Conservation (phyloP, 2,113 vertebrate genomes). For the Brienomyrus longianalis region DNA sequence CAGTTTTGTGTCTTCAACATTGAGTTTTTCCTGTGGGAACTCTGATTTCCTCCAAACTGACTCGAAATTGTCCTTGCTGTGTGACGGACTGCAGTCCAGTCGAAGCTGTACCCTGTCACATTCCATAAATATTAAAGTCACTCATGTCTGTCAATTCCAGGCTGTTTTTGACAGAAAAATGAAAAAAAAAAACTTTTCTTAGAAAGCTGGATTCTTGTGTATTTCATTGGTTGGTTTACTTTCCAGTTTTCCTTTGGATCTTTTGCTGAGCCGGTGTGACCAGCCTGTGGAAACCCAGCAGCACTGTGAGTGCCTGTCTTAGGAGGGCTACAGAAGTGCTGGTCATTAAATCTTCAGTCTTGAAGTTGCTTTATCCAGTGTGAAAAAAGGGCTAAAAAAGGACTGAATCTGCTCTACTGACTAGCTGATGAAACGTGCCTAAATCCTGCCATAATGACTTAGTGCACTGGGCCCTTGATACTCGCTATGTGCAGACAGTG, state of each 20-base stretch:
- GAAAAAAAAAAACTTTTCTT: background rate
- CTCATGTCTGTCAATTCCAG: background rate
- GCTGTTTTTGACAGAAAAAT: background rate
- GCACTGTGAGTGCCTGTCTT: background rate
- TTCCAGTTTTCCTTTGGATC: background rate
- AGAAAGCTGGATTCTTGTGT: background rate
- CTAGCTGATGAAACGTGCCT: background rate
- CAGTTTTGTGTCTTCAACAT: background rate
- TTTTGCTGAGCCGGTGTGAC: background rate
- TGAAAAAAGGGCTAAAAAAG: background rate
- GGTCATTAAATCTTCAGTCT: background rate
- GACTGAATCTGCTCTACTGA: background rate
- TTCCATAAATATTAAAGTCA: background rate
- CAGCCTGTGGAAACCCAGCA: background rate
- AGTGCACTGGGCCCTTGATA: background rate
- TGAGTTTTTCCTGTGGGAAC: background rate
- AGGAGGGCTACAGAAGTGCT: background rate
- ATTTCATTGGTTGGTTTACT: background rate
- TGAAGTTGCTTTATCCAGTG: background rate
- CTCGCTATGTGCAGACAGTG: background rate
- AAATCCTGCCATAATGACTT: background rate
- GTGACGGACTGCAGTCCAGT: background rate
- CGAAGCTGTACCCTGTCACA: background rate
- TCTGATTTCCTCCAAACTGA: background rate
- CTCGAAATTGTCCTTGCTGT: background rate